Percentiles rank a stretch among this genome's conserved stretches.
Evolutionary conservation across 2,797 vertebrate species (phyloP).

Genomic region (Smutsia temminckii): DNA sequence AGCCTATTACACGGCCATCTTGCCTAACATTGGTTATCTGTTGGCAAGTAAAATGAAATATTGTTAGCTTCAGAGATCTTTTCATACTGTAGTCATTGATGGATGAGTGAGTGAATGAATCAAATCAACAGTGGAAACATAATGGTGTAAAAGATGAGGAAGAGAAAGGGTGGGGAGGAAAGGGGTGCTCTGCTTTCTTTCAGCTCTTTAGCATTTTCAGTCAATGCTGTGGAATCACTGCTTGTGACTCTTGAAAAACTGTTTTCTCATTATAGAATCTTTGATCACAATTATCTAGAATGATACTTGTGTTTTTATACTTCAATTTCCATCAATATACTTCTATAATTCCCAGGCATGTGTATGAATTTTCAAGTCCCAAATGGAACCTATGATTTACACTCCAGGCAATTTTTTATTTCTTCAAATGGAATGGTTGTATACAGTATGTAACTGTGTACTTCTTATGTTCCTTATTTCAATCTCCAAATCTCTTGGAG

Average conservation of each 20-base stretch:
- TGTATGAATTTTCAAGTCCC: background rate
- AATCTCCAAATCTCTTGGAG: background rate
- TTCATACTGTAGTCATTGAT: background rate
- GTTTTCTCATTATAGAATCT: background rate
- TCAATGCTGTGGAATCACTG: background rate
- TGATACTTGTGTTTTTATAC: background rate
- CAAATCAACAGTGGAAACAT: background rate
- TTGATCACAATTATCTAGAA: background rate
- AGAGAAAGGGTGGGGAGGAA: background rate
- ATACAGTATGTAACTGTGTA: background rate
- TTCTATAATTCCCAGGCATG: background rate
- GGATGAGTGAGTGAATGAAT: background rate
- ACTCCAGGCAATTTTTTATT: background rate
- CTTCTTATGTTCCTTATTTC: background rate
- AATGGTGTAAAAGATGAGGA: background rate
- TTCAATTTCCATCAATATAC: background rate
- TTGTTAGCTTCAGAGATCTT: background rate
- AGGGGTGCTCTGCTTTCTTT: background rate
- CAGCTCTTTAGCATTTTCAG: background rate
- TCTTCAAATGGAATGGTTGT: background rate
- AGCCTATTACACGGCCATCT: background rate
- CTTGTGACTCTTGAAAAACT: background rate
- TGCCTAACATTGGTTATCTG: background rate
- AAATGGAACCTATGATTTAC: background rate
- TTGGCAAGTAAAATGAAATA: background rate